These are phyloP conservation scores for Zhuqinia jingwanae DNA, from an alignment of 2,888 invertebrate species.

Conservation along the genomic window DNA sequence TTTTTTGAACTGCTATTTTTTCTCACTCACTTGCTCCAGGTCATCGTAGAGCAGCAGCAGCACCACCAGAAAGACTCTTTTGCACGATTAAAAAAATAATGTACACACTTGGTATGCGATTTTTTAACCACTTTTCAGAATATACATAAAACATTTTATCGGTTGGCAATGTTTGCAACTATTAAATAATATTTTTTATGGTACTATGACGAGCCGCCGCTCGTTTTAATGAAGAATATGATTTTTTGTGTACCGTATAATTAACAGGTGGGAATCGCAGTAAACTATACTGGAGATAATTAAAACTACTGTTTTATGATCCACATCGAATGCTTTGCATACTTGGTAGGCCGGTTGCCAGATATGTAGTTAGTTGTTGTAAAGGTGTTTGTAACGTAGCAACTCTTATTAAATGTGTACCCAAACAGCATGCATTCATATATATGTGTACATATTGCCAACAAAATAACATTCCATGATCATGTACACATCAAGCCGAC, in stretches of 20 bases:
- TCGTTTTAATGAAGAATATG: constrained; percentile 55
- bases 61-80: too few species aligned
- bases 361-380: neutral
- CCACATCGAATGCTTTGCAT: constrained; percentile 40
- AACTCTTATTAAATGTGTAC: too few species aligned
- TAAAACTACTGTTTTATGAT: constrained; percentile 46
- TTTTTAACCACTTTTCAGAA: neutral
- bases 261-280: constrained; percentile 58
- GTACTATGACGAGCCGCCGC: too few species aligned
- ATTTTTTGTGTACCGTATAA: constrained; percentile 36
- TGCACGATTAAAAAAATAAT: too few species aligned
- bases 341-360: neutral
- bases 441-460: neutral
- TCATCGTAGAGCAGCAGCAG: neutral
- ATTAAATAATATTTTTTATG: too few species aligned
- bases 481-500: constrained; percentile 1
- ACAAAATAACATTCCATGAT: neutral
- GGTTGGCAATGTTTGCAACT: constrained; percentile 1
- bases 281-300: constrained; percentile 52
- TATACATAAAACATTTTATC: constrained; percentile 22
- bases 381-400: too few species aligned
- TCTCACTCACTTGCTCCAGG: constrained; percentile 29
- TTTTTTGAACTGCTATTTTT: neutral
- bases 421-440: neutral
- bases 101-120: neutral